Percentiles rank a stretch among this genome's conserved stretches.
Conservation (phyloP, 2,888 invertebrate genomes). For the Erebia aethiops region DNA sequence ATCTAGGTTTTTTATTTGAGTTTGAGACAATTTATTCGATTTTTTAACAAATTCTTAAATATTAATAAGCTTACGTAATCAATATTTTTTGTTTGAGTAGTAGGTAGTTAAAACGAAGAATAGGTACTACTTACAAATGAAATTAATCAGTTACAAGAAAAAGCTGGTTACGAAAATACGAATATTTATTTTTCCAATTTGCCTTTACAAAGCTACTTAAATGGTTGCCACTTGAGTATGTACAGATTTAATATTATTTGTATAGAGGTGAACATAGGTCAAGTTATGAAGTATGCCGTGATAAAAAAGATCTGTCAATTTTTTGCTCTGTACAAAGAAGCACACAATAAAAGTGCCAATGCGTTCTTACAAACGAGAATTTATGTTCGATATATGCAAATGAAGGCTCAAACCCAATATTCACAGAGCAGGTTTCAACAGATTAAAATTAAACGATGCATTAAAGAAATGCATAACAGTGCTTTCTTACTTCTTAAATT, state of each 20-base stretch:
- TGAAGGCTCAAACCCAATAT: conserved; percentile 59
- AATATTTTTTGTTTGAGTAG: background rate
- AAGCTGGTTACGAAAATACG: background rate
- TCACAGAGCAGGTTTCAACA: conserved; percentile 31
- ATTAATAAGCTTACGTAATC: too few relatives aligned
- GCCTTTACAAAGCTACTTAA: conserved; percentile 6
- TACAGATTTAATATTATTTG: conserved; percentile 70
- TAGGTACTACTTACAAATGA: background rate
- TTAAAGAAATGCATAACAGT: background rate
- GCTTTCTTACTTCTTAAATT: too few relatives aligned
- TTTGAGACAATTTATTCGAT: too few relatives aligned
- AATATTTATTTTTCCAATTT: conserved; percentile 11
- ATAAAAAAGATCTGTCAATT: conserved; percentile 70
- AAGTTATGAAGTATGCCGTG: conserved; percentile 58
- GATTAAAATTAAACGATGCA: conserved; percentile 3
- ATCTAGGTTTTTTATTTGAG: too few relatives aligned
- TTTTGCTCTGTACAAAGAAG: conserved; percentile 70
- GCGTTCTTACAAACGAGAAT: conserved; percentile 82
- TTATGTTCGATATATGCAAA: conserved; percentile 79
- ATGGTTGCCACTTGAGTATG: conserved; percentile 22
- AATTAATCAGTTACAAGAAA: background rate
- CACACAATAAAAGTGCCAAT: conserved; percentile 81
- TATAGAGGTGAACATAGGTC: conserved; percentile 70
- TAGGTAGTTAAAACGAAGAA: background rate
- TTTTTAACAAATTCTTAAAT: too few relatives aligned